Base-by-base conservation (phyloP, 2,888 invertebrate genomes). In the Cinara cedri region DNA sequence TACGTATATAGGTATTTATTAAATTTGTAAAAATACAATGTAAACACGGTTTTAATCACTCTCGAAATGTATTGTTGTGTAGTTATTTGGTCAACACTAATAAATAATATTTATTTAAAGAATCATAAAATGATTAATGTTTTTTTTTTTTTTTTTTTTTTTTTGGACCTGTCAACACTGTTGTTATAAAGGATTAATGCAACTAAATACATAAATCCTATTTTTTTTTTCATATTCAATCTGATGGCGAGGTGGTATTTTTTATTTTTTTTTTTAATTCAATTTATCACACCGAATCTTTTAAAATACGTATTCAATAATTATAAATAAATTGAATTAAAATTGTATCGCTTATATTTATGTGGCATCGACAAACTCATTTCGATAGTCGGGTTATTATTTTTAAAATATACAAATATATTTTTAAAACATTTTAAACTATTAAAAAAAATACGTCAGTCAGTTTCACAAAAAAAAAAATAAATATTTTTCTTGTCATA, bases 41-140 rank as follows among this genome's bases (percentile, higher is more conserved):
- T 34, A 34, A 34, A 34, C 34, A 34, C 34, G 34, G 6, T 34
- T 34, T 34, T 34, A 34, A 34, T 34, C 3, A 34, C 6, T 34
- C 34, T 4, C 34, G 34, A 34, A 34, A 34, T 34, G 6, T 34
- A 34, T 34, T 34, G 34, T 34, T 34, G 34, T 34, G 34, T 34
- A 34, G 6, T 34, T 34, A 34, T 34, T 46, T 46, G 11, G 11
- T 10, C 46, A 66, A 66, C 24, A 26, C 16, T 49, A 16, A 66
- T 66, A 24, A 66, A 49, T 10, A 49, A 49, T 66, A 16, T 66
- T 8, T 24, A 49, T 49, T 66, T 10, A 49, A 66, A 66, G 11
- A 49, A 66, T 66, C 10, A 4, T 49, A 26, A 14, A 46, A n/a
- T 65, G 14, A 9, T 14, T 42, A 42, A 44, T 21, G 13, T 34